Evolutionary conservation across 2,888 invertebrate species (phyloP).

Genomic region (Xestia c-nigrum): DNA sequence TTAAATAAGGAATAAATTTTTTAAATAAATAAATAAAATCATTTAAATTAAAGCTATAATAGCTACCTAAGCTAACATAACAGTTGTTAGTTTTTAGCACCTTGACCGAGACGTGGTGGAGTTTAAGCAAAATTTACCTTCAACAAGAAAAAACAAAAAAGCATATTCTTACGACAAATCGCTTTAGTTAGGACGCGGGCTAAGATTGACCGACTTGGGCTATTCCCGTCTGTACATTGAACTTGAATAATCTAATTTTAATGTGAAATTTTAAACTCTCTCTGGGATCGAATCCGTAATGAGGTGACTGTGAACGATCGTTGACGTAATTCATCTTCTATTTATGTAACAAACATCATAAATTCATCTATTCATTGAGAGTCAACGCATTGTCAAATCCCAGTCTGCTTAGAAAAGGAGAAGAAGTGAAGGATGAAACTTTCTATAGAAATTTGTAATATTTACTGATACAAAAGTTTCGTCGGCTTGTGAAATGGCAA

Average conservation of each 20-base stretch:
- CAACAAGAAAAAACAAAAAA: not conserved
- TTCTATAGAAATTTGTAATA: no score
- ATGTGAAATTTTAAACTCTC: not conserved
- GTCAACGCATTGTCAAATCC: not conserved
- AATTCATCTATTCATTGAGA: not conserved
- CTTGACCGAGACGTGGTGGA: not conserved
- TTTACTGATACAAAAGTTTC: no score
- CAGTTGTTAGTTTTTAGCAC: no score
- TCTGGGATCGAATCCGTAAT: not conserved
- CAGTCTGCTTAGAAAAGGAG: not conserved
- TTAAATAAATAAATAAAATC: no score
- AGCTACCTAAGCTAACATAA: no score
- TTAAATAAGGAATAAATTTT: no score
- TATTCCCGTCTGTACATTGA: slow-evolving; percentile 3
- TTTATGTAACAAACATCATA: not conserved
- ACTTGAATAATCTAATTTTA: slow-evolving; percentile 7
- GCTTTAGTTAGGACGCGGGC: not conserved
- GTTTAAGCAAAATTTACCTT: not conserved
- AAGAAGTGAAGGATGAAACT: not conserved
- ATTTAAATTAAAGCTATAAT: no score
- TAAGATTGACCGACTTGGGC: not conserved
- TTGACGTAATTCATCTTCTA: not conserved
- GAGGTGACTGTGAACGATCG: not conserved
- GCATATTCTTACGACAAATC: not conserved
- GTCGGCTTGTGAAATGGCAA: no score